phyloP scores from a whole-genome alignment of 2,888 invertebrate genomes.

The Ophioninae sp. region DNA sequence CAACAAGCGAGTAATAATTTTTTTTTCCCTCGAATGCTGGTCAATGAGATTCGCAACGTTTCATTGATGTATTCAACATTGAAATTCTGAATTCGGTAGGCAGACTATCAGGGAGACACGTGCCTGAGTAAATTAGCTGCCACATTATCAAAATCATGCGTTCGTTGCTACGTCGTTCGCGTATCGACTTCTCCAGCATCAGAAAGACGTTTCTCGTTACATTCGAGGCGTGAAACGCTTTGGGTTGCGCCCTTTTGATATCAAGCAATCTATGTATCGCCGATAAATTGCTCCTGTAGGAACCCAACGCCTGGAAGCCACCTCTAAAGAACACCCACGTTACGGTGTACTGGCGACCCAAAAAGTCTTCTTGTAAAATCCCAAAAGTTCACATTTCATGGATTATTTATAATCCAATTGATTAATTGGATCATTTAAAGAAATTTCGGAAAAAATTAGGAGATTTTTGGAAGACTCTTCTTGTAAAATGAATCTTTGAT shows the following conservation, averaged over 20 bases:
- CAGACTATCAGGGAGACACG: neutral
- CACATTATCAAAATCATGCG: neutral
- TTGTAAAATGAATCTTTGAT: no score
- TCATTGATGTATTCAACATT: neutral
- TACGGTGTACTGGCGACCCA: neutral
- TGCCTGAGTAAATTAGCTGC: neutral
- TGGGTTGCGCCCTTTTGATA: slow-evolving; percentile 11
- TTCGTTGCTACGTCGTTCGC: neutral
- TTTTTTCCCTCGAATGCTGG: no score
- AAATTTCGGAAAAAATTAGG: no score
- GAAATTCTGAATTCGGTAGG: neutral
- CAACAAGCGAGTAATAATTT: no score
- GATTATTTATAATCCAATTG: no score
- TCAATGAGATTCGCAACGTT: neutral
- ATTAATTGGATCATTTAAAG: neutral
- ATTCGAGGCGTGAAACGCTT: neutral
- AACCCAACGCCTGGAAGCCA: slow-evolving; percentile 18
- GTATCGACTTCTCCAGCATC: neutral
- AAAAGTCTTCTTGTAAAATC: neutral
- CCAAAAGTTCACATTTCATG: neutral
- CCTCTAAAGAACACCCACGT: slow-evolving; percentile 49
- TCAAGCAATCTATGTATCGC: slow-evolving; percentile 21
- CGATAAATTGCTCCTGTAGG: slow-evolving; percentile 17
- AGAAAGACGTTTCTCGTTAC: neutral
- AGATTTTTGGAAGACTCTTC: no score